Conservation (phyloP, 2,113 vertebrate genomes). For the Chaetorhynchus papuensis region DNA sequence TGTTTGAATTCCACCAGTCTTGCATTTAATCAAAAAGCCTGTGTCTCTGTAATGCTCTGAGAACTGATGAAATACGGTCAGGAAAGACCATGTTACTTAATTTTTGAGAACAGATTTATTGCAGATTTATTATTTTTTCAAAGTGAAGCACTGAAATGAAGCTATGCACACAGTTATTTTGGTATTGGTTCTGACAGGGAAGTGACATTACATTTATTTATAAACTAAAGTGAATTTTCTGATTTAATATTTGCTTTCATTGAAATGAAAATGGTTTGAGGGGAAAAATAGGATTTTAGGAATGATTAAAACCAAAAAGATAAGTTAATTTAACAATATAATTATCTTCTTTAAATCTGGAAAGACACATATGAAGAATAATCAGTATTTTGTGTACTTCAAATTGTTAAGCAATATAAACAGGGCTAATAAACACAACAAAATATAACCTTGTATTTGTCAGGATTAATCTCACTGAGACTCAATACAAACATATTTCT, state of each 20-base stretch:
- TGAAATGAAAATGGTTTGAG: not conserved
- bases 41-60: slow-evolving; percentile 6
- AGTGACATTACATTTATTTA: not conserved
- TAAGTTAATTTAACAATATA: not conserved
- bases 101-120: not conserved
- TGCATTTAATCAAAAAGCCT: slow-evolving; percentile 38
- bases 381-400: not conserved
- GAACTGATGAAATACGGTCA: slow-evolving; percentile 32
- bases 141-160: not conserved
- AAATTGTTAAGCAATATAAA: not conserved
- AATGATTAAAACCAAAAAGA: not conserved
- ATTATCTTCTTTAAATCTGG: not conserved
- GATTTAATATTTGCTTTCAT: not conserved
- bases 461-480: not conserved
- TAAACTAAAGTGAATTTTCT: not conserved
- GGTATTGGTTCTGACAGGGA: not conserved
- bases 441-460: not conserved
- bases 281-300: not conserved
- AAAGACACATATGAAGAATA: not conserved
- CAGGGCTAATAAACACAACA: not conserved
- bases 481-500: not conserved
- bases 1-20: slow-evolving; percentile 7
- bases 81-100: slow-evolving; percentile 30
- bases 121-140: not conserved
- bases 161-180: not conserved